These are phyloP conservation scores for Choloepus hoffmanni DNA, from an alignment of 2,113 vertebrate genomes.

Conservation along the genomic window DNA sequence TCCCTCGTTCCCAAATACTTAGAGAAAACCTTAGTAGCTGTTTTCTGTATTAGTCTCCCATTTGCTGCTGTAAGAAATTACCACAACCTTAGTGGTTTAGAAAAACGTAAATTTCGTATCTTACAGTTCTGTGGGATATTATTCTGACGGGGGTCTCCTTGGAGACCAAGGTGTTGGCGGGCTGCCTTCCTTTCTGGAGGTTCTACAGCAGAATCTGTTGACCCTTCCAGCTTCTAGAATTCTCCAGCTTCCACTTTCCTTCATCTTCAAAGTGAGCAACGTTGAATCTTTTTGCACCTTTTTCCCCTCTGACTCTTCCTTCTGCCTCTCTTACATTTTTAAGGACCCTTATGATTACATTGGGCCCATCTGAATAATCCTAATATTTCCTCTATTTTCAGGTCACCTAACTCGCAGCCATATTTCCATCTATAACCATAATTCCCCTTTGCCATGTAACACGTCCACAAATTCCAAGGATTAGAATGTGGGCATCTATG, in stretches of 20 bases:
- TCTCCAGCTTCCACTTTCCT: background rate
- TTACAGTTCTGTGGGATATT: background rate
- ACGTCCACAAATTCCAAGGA: background rate
- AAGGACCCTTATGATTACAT: background rate
- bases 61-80: background rate
- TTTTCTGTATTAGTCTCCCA: background rate
- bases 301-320: background rate
- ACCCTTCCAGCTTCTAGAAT: background rate
- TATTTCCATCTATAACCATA: background rate
- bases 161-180: background rate
- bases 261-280: background rate
- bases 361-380: background rate
- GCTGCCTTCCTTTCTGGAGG: background rate
- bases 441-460: background rate
- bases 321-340: background rate
- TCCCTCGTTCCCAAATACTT: background rate
- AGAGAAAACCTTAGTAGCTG: background rate
- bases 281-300: background rate
- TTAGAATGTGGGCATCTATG: background rate
- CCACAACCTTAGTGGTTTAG: background rate
- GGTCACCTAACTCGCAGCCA: background rate
- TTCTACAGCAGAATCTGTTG: background rate
- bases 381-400: background rate
- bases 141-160: background rate
- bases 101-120: background rate